Evolutionary conservation across 1,140 invertebrate species (phyloP).

Genomic region (Patella vulgata): DNA sequence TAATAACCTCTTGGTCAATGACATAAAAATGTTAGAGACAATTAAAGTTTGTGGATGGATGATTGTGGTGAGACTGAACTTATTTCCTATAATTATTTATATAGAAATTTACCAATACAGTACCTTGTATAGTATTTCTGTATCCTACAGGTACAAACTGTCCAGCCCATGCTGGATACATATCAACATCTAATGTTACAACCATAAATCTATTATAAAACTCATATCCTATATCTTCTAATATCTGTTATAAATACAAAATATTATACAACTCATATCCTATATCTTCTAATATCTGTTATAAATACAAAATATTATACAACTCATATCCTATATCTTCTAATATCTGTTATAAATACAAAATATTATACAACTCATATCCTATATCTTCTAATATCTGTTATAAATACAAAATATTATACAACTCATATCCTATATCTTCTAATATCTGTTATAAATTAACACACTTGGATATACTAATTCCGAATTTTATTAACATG

Average conservation of each 20-base stretch:
- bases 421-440: too few species aligned
- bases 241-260: slow-evolving; percentile 7
- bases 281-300: too few species aligned
- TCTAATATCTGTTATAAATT: too few species aligned
- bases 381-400: too few species aligned
- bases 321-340: too few species aligned
- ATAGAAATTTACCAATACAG: not conserved
- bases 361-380: too few species aligned
- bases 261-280: too few species aligned
- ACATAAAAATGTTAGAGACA: not conserved
- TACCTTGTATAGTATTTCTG: not conserved
- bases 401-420: too few species aligned
- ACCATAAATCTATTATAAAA: slow-evolving; percentile 14
- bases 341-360: too few species aligned
- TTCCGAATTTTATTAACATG: too few species aligned
- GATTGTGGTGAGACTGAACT: not conserved
- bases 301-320: too few species aligned
- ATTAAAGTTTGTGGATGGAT: not conserved
- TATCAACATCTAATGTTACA: slow-evolving; percentile 3
- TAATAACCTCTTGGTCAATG: not conserved
- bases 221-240: slow-evolving; percentile 2
- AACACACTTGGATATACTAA: too few species aligned
- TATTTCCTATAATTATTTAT: not conserved
- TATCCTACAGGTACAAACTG: slow-evolving; percentile 16
- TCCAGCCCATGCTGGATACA: slow-evolving; percentile 15